Base-by-base conservation (phyloP, 2,113 vertebrate genomes). In the Cyprinodon variegatus region DNA sequence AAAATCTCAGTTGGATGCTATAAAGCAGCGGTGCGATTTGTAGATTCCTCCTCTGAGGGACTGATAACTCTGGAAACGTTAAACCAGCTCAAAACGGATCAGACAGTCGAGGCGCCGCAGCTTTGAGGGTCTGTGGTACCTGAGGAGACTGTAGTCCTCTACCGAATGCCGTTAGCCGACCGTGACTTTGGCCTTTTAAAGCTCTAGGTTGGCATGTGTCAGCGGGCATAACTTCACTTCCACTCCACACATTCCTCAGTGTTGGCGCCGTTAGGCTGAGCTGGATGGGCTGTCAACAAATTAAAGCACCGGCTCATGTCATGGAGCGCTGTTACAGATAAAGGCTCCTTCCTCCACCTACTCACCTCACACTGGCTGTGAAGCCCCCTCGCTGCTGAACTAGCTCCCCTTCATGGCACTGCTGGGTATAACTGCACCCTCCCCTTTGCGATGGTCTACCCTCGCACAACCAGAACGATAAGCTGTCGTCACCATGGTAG, bases 181-280 rank as follows among this genome's bases (percentile, higher is more conserved):
- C 20, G 5, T 75, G 77, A 82, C 83, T 76, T 67, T 63, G 75
- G 68, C 59, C 69, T 70, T 74, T 82, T n/a, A 68, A 17, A 69
- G 60, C 41, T 17, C 15, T 11, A 85, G 80, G 83, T 89, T 77
- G 62, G 4, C 9, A 13, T 76, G 67, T n/a, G 46, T 80, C 66
- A 60, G 15, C 9, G 4, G 2, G 2, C 70, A 13, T 36, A 22
- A 29, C 36, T 73, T 67, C 59, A 41, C 43, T 61, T 59, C 50
- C 59, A 9, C 37, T 10, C 14, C 62, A 37, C 61, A 9, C 71
- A 40, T 48, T 37, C 22, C 74, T 37, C 60, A 62, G 45, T 20
- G 14, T 40, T 11, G 70, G 22, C 40, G 13, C 43, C 20, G 61
- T 63, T 71, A 69, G 63, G 70, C 68, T 40, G 36, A 46, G 37